Base-by-base conservation (phyloP, 2,888 invertebrate genomes). In the Schizaphis graminum region DNA sequence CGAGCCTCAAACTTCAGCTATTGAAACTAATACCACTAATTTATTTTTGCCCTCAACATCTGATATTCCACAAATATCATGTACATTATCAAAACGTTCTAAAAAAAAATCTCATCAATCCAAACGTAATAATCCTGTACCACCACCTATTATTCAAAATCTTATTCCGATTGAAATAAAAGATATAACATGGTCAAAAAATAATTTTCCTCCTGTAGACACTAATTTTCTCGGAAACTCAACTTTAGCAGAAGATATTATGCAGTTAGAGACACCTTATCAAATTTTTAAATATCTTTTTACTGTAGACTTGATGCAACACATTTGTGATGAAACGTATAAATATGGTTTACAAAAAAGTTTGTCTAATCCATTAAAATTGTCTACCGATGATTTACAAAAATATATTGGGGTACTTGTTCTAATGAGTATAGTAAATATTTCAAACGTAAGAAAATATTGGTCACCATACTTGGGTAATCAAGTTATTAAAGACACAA, bases 221-320 rank as follows among this genome's bases (percentile, higher is more conserved):
- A 28, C 28, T 61, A 61, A 28, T 61, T 61, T 61, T 61, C 10
- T 28, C 61, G 84, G 84, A 41, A 84, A 84, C 35, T 84, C 77
- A 21, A 41, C 13, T 84, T 84, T 84, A 84, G n/a, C 41, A 44
- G n/a, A 49, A 28, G 10, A 87, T 49, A 49, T 87, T 28, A 28
- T 87, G 49, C 47, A 47, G 28, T 41, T 87, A 44, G 87, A 87
- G n/a, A 87, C 87, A 87, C 87, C 87, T 44, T 87, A 13, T 11
- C 41, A 87, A 49, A 87, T 87, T 26, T 87, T 87, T 49, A 49
- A 87, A 87, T 87, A 87, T 87, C 24, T 87, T 87, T 87, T 87
- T 49, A 44, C 44, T n/a, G 47, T 28, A 87, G 87, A 87, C 41
- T 49, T 87, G 47, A 44, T 87, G 87, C 44, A 44, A 44, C 87